Conservation (phyloP, 2,113 vertebrate genomes). For the Gallinago undulata region DNA sequence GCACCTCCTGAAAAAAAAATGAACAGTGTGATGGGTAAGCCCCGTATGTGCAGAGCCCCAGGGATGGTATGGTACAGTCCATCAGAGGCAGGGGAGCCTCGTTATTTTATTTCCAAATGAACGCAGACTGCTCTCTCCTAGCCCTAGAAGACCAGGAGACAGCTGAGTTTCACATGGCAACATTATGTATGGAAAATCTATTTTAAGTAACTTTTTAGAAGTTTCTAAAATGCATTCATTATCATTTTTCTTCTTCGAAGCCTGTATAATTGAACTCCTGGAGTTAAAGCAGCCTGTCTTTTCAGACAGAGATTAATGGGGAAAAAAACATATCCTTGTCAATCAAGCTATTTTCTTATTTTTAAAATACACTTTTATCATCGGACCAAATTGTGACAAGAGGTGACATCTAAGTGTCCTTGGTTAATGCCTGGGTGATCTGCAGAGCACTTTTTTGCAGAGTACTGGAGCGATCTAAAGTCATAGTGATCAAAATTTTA, state of each 20-base stretch:
- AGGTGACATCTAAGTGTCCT: not conserved
- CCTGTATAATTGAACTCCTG: constrained; percentile 21
- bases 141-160: not conserved
- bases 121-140: not conserved
- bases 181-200: constrained; percentile 16
- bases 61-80: not conserved
- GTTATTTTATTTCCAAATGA: not conserved
- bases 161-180: not conserved
- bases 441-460: not conserved
- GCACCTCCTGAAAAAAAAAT: not conserved
- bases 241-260: constrained; percentile 7
- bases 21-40: not conserved
- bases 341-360: not conserved
- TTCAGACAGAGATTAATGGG: not conserved
- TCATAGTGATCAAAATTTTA: not conserved
- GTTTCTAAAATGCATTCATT: constrained; percentile 49
- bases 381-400: not conserved
- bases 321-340: not conserved
- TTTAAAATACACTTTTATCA: not conserved
- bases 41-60: not conserved
- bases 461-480: not conserved
- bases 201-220: constrained; percentile 40
- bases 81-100: not conserved
- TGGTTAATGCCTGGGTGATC: not conserved
- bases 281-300: constrained; percentile 15